Percentiles rank a stretch among this genome's conserved stretches.
These are phyloP conservation scores for Fringilla coelebs DNA, from an alignment of 2,797 vertebrate genomes.

Conservation along the genomic window DNA sequence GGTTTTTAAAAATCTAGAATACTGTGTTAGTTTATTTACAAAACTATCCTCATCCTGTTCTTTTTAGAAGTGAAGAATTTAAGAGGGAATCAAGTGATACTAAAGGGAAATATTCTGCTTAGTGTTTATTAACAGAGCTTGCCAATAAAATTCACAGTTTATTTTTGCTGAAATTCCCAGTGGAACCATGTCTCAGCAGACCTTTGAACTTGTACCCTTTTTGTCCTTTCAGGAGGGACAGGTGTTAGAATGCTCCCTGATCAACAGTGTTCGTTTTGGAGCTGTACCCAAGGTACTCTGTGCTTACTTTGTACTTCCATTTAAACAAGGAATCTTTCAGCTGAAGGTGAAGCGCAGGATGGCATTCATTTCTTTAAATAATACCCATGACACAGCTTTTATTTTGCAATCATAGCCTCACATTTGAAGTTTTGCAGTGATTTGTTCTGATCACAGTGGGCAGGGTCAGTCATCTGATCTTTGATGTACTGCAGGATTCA, in stretches of 20 bases:
- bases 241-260: slow-evolving; percentile 94
- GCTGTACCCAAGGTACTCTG: slow-evolving; percentile 86
- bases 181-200: background rate
- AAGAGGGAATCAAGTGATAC: background rate
- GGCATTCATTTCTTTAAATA: background rate
- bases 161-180: background rate
- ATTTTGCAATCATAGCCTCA: background rate
- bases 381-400: background rate
- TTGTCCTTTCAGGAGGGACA: slow-evolving; percentile 88
- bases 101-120: background rate
- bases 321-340: background rate
- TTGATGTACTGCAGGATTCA: background rate
- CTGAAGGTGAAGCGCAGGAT: background rate
- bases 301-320: background rate
- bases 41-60: background rate
- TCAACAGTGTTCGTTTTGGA: slow-evolving; percentile 94
- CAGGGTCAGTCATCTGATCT: background rate
- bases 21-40: background rate
- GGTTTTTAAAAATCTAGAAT: background rate
- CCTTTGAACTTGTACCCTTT: slow-evolving; percentile 23
- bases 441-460: background rate
- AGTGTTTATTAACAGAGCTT: background rate
- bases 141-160: background rate
- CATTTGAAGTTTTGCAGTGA: background rate
- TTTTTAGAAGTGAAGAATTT: background rate